These are phyloP conservation scores for Ascaphus truei DNA, from an alignment of 2,113 vertebrate genomes.

Conservation along the genomic window DNA sequence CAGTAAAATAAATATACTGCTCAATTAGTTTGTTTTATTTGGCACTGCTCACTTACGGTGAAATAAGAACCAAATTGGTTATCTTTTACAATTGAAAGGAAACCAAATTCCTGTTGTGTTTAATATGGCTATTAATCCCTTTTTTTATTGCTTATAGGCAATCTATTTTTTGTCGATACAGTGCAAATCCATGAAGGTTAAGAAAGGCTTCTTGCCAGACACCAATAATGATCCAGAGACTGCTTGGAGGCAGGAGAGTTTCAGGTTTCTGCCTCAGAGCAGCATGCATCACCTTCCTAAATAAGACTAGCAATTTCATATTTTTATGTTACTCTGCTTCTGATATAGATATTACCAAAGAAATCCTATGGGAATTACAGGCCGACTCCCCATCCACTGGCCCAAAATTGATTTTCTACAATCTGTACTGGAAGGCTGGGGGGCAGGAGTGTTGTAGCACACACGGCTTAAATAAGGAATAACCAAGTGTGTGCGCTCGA, in stretches of 20 bases:
- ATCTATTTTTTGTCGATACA: background rate
- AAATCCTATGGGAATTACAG: conserved; percentile 7
- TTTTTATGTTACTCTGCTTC: conserved; percentile 24
- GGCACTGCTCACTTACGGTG: background rate
- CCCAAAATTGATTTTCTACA: conserved; percentile 12
- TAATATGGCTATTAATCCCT: background rate
- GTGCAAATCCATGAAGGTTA: conserved; percentile 21
- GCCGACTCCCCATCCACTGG: conserved; percentile 2
- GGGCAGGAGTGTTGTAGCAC: too few relatives aligned
- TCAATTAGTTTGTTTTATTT: background rate
- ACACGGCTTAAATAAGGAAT: background rate
- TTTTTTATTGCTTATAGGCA: background rate
- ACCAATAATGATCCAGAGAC: conserved; percentile 11
- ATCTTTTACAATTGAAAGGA: background rate
- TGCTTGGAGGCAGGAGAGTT: conserved; percentile 21
- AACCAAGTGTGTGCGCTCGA: background rate
- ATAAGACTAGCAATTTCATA: conserved; percentile 4
- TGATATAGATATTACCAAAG: conserved; percentile 25
- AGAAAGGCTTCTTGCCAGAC: conserved; percentile 5
- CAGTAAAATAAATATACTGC: background rate
- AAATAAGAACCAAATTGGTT: background rate
- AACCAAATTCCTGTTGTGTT: background rate
- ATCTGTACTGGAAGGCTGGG: background rate
- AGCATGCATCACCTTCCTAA: conserved; percentile 16
- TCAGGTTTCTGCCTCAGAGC: conserved; percentile 24